Evolutionary conservation across 2,113 vertebrate species (phyloP).

Genomic region (Nycticryphes semicollaris): DNA sequence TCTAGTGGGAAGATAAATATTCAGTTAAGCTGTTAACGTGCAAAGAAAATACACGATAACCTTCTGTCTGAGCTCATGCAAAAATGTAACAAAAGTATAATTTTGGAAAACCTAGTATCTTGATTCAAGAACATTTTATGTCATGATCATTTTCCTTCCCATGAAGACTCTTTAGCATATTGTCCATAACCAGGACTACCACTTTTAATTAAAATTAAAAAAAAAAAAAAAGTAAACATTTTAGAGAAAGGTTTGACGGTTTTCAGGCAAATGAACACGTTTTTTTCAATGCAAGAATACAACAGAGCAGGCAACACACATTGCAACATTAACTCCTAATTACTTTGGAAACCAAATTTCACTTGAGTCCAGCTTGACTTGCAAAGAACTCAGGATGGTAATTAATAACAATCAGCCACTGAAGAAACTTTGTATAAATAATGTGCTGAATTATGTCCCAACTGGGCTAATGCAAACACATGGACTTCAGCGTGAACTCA

Average conservation of each 20-base stretch:
- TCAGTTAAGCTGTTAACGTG: neutral
- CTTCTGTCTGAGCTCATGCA: neutral
- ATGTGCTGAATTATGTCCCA: slow-evolving; percentile 77
- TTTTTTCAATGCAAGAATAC: neutral
- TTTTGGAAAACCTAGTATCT: neutral
- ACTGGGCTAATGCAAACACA: slow-evolving; percentile 81
- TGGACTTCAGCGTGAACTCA: slow-evolving; percentile 78
- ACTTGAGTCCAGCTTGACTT: slow-evolving; percentile 37
- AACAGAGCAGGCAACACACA: neutral
- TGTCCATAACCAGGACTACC: neutral
- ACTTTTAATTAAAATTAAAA: neutral
- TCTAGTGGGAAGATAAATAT: neutral
- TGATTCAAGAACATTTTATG: neutral
- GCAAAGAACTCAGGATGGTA: slow-evolving; percentile 70
- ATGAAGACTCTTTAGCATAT: neutral
- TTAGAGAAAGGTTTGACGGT: neutral
- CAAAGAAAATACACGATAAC: neutral
- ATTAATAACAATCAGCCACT: slow-evolving; percentile 85
- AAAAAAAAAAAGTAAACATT: neutral
- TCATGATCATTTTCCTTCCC: neutral
- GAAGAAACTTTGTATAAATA: slow-evolving; percentile 78
- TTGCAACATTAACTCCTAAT: slow-evolving; percentile 48
- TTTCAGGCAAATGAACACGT: neutral
- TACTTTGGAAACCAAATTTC: slow-evolving; percentile 43
- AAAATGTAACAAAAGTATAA: neutral